These are phyloP conservation scores for Aphelinus atriplicis DNA, from an alignment of 1,140 invertebrate species.

Conservation along the genomic window DNA sequence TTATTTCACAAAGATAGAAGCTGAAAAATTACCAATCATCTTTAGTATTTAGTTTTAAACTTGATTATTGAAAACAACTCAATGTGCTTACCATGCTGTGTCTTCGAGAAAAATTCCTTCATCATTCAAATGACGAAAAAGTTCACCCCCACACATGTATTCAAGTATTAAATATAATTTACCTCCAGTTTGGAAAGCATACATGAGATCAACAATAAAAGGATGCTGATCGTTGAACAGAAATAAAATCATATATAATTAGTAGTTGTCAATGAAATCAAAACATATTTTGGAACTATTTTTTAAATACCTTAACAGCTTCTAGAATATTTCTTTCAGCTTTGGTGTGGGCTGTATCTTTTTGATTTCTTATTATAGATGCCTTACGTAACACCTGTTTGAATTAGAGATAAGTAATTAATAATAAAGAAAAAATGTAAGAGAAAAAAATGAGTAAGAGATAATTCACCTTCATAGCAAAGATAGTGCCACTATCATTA, in stretches of 20 bases:
- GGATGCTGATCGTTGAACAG: constrained; percentile 78
- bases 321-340: constrained; percentile 99
- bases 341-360: constrained; percentile 99
- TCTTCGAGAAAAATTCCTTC: constrained; percentile 99
- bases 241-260: too few species aligned
- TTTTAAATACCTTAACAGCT: constrained; percentile 85
- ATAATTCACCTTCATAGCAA: constrained; percentile 93
- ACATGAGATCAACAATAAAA: constrained; percentile 98
- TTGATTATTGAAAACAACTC: not conserved
- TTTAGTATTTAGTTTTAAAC: not conserved
- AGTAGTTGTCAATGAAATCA: not conserved
- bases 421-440: not conserved
- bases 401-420: not conserved
- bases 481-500: constrained; percentile 89
- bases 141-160: constrained; percentile 96
- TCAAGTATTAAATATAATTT: constrained; percentile 98
- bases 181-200: constrained; percentile 98
- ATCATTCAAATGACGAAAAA: constrained; percentile 97
- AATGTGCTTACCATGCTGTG: constrained; percentile 82
- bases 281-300: constrained; percentile 2
- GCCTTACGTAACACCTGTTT: constrained; percentile 88
- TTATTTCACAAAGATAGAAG: constrained; percentile 98
- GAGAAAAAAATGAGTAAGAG: not conserved
- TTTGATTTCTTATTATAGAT: constrained; percentile 98
- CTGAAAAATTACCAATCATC: constrained; percentile 69